These are phyloP conservation scores for Hyposoter didymator DNA, from an alignment of 2,888 invertebrate species.

Conservation along the genomic window DNA sequence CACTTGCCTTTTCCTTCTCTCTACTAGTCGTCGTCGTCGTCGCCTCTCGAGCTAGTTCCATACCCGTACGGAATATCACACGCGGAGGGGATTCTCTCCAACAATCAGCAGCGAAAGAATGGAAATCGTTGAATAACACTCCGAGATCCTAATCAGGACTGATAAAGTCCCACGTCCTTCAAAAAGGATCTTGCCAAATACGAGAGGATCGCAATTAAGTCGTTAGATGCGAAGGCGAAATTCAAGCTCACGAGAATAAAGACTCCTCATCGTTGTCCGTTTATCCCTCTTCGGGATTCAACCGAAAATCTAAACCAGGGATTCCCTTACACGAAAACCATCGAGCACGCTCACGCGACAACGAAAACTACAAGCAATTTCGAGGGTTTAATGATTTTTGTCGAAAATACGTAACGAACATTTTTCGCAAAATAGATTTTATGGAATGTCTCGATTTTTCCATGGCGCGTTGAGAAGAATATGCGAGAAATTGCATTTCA, in stretches of 20 bases:
- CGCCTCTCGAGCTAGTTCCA: background rate
- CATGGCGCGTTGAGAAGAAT: too few relatives aligned
- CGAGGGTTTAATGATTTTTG: background rate
- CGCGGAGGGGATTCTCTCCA: background rate
- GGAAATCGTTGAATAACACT: slow-evolving; percentile 2
- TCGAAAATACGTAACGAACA: background rate
- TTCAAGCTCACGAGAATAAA: background rate
- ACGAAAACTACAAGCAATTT: background rate
- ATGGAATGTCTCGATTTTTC: background rate
- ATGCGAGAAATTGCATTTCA: too few relatives aligned
- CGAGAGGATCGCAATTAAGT: background rate
- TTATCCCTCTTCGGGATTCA: background rate
- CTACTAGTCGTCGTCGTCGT: too few relatives aligned
- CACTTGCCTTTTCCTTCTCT: slow-evolving; percentile 31
- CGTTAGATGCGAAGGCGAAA: background rate
- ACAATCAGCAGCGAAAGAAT: background rate
- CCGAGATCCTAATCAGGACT: background rate
- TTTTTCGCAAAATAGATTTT: background rate
- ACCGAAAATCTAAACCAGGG: background rate
- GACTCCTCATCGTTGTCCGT: background rate
- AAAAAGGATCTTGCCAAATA: background rate
- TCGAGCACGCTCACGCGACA: background rate
- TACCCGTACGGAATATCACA: background rate
- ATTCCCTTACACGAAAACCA: background rate
- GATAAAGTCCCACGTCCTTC: background rate